phyloP scores from a whole-genome alignment of 2,888 invertebrate species.

The Folsomia candida region DNA sequence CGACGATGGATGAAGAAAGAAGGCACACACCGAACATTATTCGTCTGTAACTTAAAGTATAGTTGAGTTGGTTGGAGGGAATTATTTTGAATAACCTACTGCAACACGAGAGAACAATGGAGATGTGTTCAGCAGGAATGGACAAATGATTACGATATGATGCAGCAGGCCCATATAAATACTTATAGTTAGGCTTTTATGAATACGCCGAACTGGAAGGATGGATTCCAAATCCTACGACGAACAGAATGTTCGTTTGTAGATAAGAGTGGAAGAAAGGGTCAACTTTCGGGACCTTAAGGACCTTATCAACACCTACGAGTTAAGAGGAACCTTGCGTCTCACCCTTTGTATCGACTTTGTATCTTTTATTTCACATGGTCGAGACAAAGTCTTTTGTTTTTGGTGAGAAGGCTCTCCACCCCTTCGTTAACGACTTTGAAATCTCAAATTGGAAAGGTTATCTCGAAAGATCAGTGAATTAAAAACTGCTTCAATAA shows the following conservation, averaged over 20 bases:
- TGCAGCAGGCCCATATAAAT: too few relatives aligned
- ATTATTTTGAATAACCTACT: too few relatives aligned
- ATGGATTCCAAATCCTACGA: too few relatives aligned
- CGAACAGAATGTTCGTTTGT: too few relatives aligned
- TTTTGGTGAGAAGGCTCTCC: slow-evolving; percentile 32
- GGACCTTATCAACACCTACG: slow-evolving; percentile 41
- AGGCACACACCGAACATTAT: neutral
- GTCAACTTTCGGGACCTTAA: slow-evolving; percentile 12
- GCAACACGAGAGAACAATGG: too few relatives aligned
- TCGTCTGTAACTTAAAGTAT: neutral
- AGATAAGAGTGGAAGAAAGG: too few relatives aligned
- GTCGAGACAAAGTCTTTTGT: neutral
- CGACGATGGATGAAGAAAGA: neutral
- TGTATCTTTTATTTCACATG: neutral
- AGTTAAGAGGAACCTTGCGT: too few relatives aligned
- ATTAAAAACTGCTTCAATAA: neutral
- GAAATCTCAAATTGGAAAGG: neutral
- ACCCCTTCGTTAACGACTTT: slow-evolving; percentile 30
- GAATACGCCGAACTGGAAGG: too few relatives aligned
- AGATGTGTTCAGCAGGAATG: too few relatives aligned
- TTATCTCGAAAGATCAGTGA: neutral
- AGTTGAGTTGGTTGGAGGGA: too few relatives aligned
- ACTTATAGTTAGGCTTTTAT: too few relatives aligned
- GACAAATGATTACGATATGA: too few relatives aligned
- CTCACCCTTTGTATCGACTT: slow-evolving; percentile 16